Conservation (phyloP, 1,140 invertebrate species). For the Rhizoglyphus robini region DNA sequence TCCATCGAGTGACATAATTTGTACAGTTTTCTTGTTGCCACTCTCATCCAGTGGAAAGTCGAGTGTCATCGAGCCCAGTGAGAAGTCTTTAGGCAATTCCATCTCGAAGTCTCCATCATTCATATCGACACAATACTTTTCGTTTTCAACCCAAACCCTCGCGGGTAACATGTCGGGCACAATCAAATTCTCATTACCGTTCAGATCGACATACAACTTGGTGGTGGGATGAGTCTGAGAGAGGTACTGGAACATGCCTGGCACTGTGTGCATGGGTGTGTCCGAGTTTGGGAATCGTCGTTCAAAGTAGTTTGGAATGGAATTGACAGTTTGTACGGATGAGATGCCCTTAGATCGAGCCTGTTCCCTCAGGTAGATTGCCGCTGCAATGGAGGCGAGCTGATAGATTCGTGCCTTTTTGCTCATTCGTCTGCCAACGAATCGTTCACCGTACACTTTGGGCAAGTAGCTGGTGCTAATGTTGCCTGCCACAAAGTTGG, state of each 20-base stretch:
- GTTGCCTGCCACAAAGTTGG: slow-evolving; percentile 45
- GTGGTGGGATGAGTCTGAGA: background rate
- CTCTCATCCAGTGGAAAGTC: slow-evolving; percentile 37
- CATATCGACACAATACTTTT: background rate
- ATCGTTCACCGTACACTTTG: slow-evolving; percentile 42
- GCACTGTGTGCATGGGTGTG: background rate
- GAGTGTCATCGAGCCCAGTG: slow-evolving; percentile 40
- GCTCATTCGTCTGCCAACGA: slow-evolving; percentile 22
- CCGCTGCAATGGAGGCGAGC: slow-evolving; percentile 39
- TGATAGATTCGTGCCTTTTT: slow-evolving; percentile 33
- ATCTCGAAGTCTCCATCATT: slow-evolving; percentile 28
- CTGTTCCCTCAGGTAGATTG: slow-evolving; percentile 39
- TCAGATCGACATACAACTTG: slow-evolving; percentile 6
- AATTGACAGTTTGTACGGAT: background rate
- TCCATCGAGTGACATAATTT: slow-evolving; percentile 40
- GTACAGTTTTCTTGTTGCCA: slow-evolving; percentile 38
- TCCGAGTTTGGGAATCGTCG: background rate
- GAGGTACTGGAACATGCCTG: background rate
- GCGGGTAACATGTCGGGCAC: background rate
- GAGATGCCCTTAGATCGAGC: slow-evolving; percentile 34
- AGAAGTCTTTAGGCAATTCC: slow-evolving; percentile 36
- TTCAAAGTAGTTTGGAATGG: background rate
- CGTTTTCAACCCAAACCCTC: background rate
- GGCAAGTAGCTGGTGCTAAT: slow-evolving; percentile 52
- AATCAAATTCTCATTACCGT: background rate